Base-by-base conservation (phyloP, 1,140 invertebrate genomes). In the Campoletis sonorensis region DNA sequence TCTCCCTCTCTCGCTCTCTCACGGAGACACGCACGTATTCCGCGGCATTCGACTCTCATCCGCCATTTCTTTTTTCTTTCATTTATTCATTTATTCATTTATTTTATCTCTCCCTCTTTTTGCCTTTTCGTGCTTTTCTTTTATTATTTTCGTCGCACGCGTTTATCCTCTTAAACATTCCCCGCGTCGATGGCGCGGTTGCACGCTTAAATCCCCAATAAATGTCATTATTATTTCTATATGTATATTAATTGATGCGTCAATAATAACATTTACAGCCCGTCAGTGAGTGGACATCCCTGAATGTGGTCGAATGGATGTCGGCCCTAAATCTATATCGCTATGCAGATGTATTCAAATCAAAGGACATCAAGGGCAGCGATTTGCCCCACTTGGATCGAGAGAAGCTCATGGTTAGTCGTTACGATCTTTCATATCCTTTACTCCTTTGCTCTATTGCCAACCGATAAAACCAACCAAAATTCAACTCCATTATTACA, bases 231-330 rank as follows among this genome's bases (percentile, higher is more conserved):
- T 27, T 27, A 26, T n/a, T 54, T 54, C 2, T 54, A n/a, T 54
- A 33, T 7, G 7, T 33, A 33, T 4, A 33, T 33, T 33, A 7
- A 33, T 33, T 33, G 7, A 33, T 33, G 7, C 7, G 30, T n/a
- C n/a, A 33, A 33, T 33, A 33, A 33, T 33, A 33, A 85, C 83
- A 87, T 87, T 92, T 93, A 11, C 92, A 96, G 95, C 94, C 95
- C 37, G 92, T 96, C 81, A 92, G 91, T 84, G 94, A 95, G 89
- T 96, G 95, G 95, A 94, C 94, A 33, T 93, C 94, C 79, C 88
- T 92, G 51, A 94, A 96, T 89, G 95, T 96, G 21, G 92, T 95
- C 80, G 95, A 96, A 90, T 96, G 95, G 95, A 95, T 96, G 95
- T 95, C 95, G 80, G 94, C 95, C 49, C 86, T 95, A 75, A 96